Percentiles rank a stretch among this genome's conserved stretches.
These are phyloP conservation scores for Coremacera marginata DNA, from an alignment of 2,888 invertebrate genomes.

Conservation along the genomic window DNA sequence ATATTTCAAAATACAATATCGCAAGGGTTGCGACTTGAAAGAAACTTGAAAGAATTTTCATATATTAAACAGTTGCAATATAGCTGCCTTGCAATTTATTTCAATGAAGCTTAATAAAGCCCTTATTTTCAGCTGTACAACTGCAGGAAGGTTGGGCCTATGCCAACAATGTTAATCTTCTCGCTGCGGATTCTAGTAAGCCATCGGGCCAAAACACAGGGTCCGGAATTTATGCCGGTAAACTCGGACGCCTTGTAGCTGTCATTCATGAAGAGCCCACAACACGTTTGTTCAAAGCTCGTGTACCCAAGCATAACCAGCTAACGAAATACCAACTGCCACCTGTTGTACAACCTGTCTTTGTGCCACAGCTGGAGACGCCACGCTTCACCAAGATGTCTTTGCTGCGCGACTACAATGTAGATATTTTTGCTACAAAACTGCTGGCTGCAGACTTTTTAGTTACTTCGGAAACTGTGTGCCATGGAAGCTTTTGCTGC, in stretches of 20 bases:
- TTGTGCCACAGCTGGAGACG: constrained; percentile 50
- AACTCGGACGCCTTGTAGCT: constrained; percentile 58
- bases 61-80: no score
- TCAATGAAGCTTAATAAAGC: not conserved
- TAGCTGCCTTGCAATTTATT: no score
- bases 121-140: constrained; percentile 69
- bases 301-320: constrained; percentile 56
- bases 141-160: constrained; percentile 75
- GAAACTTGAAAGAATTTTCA: no score
- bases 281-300: constrained; percentile 53
- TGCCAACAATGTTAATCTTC: constrained; percentile 72
- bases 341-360: constrained; percentile 42
- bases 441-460: constrained; percentile 49
- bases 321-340: constrained; percentile 42
- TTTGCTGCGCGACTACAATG: constrained; percentile 59
- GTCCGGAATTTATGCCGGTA: constrained; percentile 74
- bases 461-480: constrained; percentile 41
- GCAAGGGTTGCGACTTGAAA: no score
- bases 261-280: constrained; percentile 54
- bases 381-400: constrained; percentile 51
- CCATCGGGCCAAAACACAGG: constrained; percentile 72
- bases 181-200: constrained; percentile 74
- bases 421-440: constrained; percentile 56
- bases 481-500: constrained; percentile 63
- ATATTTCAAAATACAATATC: no score